Percentiles rank a stretch among this genome's conserved stretches.
phyloP scores from a whole-genome alignment of 2,888 invertebrate species.

The Callinectes sapidus region DNA sequence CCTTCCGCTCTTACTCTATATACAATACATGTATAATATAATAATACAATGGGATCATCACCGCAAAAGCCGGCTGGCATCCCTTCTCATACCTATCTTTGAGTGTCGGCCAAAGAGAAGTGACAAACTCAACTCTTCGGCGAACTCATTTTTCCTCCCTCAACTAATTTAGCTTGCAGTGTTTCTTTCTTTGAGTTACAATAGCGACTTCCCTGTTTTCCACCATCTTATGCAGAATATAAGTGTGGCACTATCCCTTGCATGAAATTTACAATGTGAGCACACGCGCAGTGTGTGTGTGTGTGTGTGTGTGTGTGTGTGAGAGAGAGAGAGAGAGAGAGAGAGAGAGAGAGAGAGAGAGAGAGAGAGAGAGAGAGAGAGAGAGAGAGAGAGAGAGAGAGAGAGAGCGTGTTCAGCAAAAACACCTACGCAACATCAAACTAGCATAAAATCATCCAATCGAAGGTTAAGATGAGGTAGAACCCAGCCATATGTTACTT shows the following conservation, averaged over 20 bases:
- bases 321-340: too few species aligned
- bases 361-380: too few species aligned
- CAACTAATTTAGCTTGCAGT: neutral
- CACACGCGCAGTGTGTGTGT: constrained; percentile 38
- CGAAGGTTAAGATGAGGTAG: neutral
- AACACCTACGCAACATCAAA: neutral
- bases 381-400: too few species aligned
- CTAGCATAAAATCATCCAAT: neutral
- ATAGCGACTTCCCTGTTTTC: neutral
- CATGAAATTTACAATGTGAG: neutral
- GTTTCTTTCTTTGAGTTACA: neutral
- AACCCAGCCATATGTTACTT: neutral
- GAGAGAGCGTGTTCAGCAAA: neutral
- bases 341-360: too few species aligned
- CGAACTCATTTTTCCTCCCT: neutral
- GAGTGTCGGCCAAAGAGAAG: constrained; percentile 13
- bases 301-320: constrained; percentile 43
- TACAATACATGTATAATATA: neutral
- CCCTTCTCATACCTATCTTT: neutral
- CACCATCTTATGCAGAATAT: neutral
- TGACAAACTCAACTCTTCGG: neutral
- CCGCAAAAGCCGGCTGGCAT: constrained; percentile 23
- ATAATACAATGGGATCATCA: neutral
- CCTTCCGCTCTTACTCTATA: neutral
- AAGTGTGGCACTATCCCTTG: neutral